These are phyloP conservation scores for Tetrax tetrax DNA, from an alignment of 2,113 vertebrate genomes.

Conservation along the genomic window DNA sequence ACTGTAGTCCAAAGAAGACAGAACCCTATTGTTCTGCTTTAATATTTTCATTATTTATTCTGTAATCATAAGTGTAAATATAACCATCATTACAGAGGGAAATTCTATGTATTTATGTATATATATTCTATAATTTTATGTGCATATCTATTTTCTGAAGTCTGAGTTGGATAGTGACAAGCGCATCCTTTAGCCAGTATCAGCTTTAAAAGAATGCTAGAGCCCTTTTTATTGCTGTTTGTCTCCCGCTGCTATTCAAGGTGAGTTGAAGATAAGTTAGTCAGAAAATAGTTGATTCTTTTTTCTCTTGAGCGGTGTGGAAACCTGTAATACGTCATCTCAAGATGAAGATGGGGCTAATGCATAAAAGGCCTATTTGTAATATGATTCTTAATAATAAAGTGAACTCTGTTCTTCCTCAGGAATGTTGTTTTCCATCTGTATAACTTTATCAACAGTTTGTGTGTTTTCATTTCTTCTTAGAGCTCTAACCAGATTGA, in stretches of 20 bases:
- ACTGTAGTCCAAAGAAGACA: background rate
- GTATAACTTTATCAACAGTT: background rate
- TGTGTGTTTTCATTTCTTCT: background rate
- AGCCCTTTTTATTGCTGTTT: background rate
- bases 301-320: background rate
- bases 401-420: background rate
- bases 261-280: background rate
- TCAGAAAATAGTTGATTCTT: background rate
- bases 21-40: background rate
- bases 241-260: background rate
- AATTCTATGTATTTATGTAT: conserved; percentile 31
- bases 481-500: conserved; percentile 87
- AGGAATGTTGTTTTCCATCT: background rate
- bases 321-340: background rate
- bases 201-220: background rate
- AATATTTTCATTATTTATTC: conserved; percentile 13
- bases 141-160: background rate
- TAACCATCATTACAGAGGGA: background rate
- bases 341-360: background rate
- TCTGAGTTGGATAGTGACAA: background rate
- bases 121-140: background rate
- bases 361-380: background rate
- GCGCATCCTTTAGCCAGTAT: background rate
- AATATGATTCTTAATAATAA: background rate
- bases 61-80: conserved; percentile 4